Evolutionary conservation across 2,888 invertebrate species (phyloP).

Genomic region (Carpatolechia fugitivella): DNA sequence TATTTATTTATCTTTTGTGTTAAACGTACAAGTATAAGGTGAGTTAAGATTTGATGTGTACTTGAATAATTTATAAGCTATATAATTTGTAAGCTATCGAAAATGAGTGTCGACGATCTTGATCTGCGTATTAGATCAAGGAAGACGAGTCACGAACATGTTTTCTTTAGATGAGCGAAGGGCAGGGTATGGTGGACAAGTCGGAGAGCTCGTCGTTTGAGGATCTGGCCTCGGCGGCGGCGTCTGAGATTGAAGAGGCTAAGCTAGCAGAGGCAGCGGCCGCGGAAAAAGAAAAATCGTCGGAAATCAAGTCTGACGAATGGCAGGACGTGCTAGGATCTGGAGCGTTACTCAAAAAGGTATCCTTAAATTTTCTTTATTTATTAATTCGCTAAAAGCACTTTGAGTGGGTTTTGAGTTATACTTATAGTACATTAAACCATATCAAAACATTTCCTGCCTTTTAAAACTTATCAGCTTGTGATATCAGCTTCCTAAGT

Average conservation of each 20-base stretch:
- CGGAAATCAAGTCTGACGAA: slow-evolving; percentile 65
- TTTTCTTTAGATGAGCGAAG: slow-evolving; percentile 73
- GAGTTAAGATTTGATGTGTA: slow-evolving; percentile 23
- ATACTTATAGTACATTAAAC: too few species aligned
- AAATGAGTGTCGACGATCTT: slow-evolving; percentile 25
- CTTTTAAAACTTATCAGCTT: neutral
- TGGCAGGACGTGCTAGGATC: slow-evolving; percentile 90
- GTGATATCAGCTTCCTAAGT: neutral
- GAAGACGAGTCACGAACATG: slow-evolving; percentile 42
- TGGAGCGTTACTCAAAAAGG: slow-evolving; percentile 83
- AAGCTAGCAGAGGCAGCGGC: slow-evolving; percentile 65
- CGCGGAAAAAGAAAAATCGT: slow-evolving; percentile 47
- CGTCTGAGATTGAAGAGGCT: slow-evolving; percentile 76
- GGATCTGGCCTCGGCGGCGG: slow-evolving; percentile 79
- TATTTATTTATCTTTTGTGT: slow-evolving; percentile 27
- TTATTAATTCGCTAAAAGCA: too few species aligned
- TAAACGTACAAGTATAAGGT: slow-evolving; percentile 29
- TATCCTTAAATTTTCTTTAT: slow-evolving; percentile 29
- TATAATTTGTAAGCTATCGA: slow-evolving; percentile 8
- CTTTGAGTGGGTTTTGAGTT: too few species aligned
- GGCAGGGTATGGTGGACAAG: slow-evolving; percentile 73
- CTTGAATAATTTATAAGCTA: neutral
- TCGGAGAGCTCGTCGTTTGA: slow-evolving; percentile 84
- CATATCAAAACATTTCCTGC: slow-evolving; percentile 31
- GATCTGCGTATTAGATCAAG: slow-evolving; percentile 46